phyloP scores from a whole-genome alignment of 2,797 vertebrate genomes.

The Tinamus major region DNA sequence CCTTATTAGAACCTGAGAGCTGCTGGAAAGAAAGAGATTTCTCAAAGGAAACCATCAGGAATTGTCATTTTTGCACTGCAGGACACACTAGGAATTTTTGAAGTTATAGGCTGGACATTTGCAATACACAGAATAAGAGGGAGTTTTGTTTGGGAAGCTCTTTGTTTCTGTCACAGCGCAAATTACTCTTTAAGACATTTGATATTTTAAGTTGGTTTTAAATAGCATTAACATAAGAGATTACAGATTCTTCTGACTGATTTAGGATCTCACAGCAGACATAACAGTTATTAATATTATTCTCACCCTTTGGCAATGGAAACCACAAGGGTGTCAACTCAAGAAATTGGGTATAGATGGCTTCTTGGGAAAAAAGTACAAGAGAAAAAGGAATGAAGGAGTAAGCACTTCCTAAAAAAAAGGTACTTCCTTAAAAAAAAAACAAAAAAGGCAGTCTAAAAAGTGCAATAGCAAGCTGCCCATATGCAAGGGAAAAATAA shows the following conservation, averaged over 20 bases:
- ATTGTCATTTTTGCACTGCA: not conserved
- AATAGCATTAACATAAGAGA: not conserved
- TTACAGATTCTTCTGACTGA: not conserved
- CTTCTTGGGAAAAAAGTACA: not conserved
- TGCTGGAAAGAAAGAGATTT: not conserved
- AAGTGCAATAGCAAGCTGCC: not conserved
- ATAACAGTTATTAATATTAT: not conserved
- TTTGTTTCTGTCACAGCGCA: not conserved
- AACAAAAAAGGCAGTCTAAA: not conserved
- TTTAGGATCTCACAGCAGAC: not conserved
- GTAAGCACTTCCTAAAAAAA: not conserved
- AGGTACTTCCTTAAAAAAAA: not conserved
- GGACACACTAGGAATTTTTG: not conserved
- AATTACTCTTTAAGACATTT: not conserved
- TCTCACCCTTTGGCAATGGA: not conserved
- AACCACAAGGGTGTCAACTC: not conserved
- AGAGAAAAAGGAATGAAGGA: not conserved
- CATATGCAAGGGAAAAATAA: not conserved
- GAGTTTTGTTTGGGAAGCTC: not conserved
- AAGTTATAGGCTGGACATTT: not conserved
- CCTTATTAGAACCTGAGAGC: not conserved
- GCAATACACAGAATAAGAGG: not conserved
- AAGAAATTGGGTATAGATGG: not conserved
- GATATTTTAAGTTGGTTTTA: not conserved
- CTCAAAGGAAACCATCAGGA: not conserved